Evolutionary conservation across 2,797 vertebrate genomes (phyloP).

Genomic region (Buphagus erythrorhynchus): DNA sequence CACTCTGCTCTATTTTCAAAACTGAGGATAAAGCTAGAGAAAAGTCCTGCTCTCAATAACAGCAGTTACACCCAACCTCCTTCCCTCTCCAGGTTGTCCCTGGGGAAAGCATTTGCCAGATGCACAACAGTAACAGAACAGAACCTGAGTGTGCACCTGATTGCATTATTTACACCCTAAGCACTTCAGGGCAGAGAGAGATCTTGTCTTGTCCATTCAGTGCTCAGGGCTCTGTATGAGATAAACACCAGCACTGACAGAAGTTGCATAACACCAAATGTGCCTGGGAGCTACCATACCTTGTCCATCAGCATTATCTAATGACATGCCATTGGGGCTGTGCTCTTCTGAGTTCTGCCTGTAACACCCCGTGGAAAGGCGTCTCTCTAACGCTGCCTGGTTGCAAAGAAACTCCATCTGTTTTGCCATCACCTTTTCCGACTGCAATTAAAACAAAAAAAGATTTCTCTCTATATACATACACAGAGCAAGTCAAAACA

Average conservation of each 20-base stretch:
- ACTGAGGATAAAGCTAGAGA: not conserved
- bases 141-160: not conserved
- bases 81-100: not conserved
- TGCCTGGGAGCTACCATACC: conserved; percentile 76
- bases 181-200: conserved; percentile 42
- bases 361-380: conserved; percentile 84
- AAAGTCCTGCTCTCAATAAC: not conserved
- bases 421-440: conserved; percentile 92
- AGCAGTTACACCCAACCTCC: not conserved
- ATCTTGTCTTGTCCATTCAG: conserved; percentile 36
- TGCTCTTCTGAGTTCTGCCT: conserved; percentile 86
- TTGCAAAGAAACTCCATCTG: conserved; percentile 97
- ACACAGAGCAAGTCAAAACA: conserved; percentile 8
- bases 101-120: not conserved
- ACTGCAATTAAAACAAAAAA: conserved; percentile 82
- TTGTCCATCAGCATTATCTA: conserved; percentile 84
- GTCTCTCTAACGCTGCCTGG: conserved; percentile 90
- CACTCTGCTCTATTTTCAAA: not conserved
- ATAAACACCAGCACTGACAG: not conserved
- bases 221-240: not conserved
- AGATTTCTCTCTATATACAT: not conserved
- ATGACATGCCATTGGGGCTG: conserved; percentile 82
- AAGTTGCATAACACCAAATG: not conserved
- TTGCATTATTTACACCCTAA: not conserved
- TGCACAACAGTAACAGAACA: not conserved